Evolutionary conservation across 2,113 vertebrate species (phyloP).

Genomic region (Semnopithecus entellus): DNA sequence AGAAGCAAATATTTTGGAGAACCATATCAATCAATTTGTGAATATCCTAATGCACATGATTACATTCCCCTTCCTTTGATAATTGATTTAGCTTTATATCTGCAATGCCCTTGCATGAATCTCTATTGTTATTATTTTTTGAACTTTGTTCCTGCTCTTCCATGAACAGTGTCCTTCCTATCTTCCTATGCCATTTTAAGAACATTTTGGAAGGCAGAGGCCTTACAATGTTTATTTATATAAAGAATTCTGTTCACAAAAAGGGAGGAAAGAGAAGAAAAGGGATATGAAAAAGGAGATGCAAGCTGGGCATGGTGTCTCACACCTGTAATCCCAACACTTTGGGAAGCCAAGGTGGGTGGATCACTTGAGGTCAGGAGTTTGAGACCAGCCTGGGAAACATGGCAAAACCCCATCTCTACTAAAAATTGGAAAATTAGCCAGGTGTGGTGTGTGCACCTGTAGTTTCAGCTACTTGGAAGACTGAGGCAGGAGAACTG

Average conservation of each 20-base stretch:
- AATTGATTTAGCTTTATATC: not conserved
- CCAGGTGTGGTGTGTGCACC: too few relatives aligned
- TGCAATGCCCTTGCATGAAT: not conserved
- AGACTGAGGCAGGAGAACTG: too few relatives aligned
- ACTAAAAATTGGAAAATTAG: too few relatives aligned
- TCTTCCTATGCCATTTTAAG: not conserved
- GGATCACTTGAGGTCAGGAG: too few relatives aligned
- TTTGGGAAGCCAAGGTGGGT: too few relatives aligned
- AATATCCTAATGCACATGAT: not conserved
- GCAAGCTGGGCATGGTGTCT: too few relatives aligned
- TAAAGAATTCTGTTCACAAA: not conserved
- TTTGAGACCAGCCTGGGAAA: too few relatives aligned
- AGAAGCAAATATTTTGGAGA: not conserved
- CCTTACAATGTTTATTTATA: not conserved
- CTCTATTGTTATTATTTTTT: not conserved
- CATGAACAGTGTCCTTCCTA: not conserved
- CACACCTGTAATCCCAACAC: too few relatives aligned
- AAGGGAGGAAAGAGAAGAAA: too few relatives aligned
- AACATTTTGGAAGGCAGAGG: not conserved
- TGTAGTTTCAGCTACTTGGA: too few relatives aligned
- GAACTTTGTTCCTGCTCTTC: not conserved
- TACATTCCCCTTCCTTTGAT: not conserved
- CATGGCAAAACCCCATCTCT: too few relatives aligned
- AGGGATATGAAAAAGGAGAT: too few relatives aligned
- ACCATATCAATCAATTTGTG: not conserved